Base-by-base conservation (phyloP, 2,113 vertebrate genomes). In the Dissostichus mawsoni region DNA sequence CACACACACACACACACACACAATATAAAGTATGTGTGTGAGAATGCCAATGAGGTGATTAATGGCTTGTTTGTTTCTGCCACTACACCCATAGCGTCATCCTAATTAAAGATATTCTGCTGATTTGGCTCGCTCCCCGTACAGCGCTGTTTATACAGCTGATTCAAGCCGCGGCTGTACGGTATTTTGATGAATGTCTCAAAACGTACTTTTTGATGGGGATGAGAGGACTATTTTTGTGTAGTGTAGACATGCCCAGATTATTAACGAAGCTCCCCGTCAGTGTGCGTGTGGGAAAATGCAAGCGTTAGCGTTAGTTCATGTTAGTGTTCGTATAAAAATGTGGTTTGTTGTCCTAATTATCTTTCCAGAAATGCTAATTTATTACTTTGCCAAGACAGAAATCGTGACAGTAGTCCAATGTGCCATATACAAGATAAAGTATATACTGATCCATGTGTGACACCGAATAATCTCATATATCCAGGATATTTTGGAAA, bases 91-190 rank as follows among this genome's bases (percentile, higher is more conserved):
- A 52, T 56, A 62, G 56, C 17, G 59, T 74, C 74, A 68, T 83
- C 72, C 86, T 81, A 88, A 90, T 91, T 85, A 85, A 83, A 83
- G 67, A 78, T 81, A 87, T 89, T 85, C 33, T 87, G 84, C 81
- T 84, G 78, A 83, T 88, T 72, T 88, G 69, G 76, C 72, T 45
- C 33, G 13, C 73, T 45, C 69, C 67, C 69, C 16, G 13, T 78
- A 74, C 67, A 71, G 58, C 6, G 17, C 18, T 76, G 61, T 82
- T 82, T 76, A 78, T 74, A 69, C 67, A 88, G 75, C 81, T 85
- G 77, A 89, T 76, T 76, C 70, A 74, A 73, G 48, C 73, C 44
- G 55, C 82, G 29, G 51, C 48, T 70, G 29, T 74, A 67, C 65
- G 78, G 55, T 76, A 76, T 62, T 74, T 83, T 87, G 78, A 87